A percentile compares a stretch with the other conserved stretches of the same genome.
Evolutionary conservation across 2,797 vertebrate species (phyloP).

Genomic region (Coccyzus lansbergi): DNA sequence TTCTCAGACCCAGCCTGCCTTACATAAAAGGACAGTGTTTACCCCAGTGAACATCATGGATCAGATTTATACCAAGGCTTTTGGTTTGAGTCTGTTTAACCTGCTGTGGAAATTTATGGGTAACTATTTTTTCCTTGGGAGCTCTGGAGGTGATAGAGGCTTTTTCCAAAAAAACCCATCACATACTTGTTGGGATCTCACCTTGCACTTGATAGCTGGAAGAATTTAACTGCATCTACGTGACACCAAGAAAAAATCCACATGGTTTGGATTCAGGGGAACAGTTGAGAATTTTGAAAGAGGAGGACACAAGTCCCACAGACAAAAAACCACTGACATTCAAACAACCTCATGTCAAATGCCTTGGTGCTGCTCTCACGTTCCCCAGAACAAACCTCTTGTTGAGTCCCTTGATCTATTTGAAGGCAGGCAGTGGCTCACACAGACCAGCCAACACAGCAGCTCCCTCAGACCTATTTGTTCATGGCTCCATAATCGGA

Average conservation of each 20-base stretch:
- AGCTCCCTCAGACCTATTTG: not conserved
- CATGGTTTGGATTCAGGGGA: constrained; percentile 10
- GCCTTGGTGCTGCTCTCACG: not conserved
- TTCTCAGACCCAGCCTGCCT: not conserved
- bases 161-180: not conserved
- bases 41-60: not conserved
- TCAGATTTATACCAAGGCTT: constrained; percentile 17
- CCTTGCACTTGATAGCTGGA: not conserved
- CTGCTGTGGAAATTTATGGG: not conserved
- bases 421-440: not conserved
- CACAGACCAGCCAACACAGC: not conserved
- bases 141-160: not conserved
- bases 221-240: not conserved
- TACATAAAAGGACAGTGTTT: not conserved
- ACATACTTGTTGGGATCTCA: not conserved
- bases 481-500: not conserved
- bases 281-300: not conserved
- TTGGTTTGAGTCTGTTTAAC: not conserved
- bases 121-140: not conserved
- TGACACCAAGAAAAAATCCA: not conserved
- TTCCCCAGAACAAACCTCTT: not conserved
- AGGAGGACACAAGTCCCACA: not conserved
- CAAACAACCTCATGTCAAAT: not conserved
- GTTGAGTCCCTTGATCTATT: not conserved
- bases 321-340: not conserved